Evolutionary conservation across 2,113 vertebrate genomes (phyloP).

Genomic region (Cryptotis parvus): DNA sequence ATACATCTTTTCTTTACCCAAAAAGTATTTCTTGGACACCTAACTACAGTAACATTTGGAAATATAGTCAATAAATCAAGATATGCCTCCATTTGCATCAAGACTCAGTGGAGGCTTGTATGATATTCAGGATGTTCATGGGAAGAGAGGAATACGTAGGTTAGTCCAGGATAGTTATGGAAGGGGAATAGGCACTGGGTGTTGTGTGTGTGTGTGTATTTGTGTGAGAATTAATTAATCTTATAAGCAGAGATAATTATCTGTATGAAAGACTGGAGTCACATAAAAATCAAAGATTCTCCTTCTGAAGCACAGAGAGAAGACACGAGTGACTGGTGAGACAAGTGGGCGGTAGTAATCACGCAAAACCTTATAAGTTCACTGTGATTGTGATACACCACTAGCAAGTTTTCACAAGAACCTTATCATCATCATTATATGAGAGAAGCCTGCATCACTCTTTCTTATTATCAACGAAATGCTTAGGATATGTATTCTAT

Average conservation of each 20-base stretch:
- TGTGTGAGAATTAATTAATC: neutral
- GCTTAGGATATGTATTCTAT: neutral
- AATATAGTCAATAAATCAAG: neutral
- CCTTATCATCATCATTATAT: neutral
- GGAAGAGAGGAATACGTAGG: neutral
- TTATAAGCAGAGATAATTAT: neutral
- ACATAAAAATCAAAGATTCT: neutral
- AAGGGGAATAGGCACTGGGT: no score
- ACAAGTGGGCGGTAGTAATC: no score
- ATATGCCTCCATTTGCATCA: neutral
- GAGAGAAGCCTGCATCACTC: neutral
- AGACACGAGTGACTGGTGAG: neutral
- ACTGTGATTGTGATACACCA: neutral
- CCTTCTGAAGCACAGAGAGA: neutral
- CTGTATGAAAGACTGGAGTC: neutral
- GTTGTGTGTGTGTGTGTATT: fast-evolving
- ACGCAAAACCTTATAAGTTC: neutral
- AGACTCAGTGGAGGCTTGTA: neutral
- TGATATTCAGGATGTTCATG: fast-evolving
- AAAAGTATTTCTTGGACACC: neutral
- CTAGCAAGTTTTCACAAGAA: neutral
- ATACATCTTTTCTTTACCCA: neutral
- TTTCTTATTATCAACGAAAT: neutral
- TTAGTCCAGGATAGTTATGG: no score
- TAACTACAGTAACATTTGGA: neutral